Percentiles rank a stretch among this genome's conserved stretches.
These are phyloP conservation scores for Asteroscopus sphinx DNA, from an alignment of 2,888 invertebrate species.

Conservation along the genomic window DNA sequence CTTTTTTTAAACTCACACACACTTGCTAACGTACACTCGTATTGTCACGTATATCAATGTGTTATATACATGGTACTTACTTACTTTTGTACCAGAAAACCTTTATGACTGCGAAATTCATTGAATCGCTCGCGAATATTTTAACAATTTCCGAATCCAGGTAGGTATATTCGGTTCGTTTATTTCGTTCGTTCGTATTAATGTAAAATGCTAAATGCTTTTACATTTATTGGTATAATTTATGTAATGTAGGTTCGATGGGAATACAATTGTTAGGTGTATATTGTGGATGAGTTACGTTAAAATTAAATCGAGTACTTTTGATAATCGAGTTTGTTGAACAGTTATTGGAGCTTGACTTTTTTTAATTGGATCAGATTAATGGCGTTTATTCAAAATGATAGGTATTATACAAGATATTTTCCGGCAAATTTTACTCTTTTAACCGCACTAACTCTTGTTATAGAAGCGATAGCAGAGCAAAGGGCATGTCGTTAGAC, in stretches of 20 bases:
- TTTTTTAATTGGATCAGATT: neutral
- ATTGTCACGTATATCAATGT: conserved; percentile 12
- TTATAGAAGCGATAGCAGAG: no score
- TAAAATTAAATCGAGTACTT: conserved; percentile 26
- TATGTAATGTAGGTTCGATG: conserved; percentile 35
- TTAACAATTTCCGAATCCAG: conserved; percentile 47
- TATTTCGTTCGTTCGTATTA: conserved; percentile 51
- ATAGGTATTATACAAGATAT: no score
- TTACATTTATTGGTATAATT: conserved; percentile 48
- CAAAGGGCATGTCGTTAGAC: no score
- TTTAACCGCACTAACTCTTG: no score
- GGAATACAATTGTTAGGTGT: conserved; percentile 1
- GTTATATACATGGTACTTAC: conserved; percentile 24
- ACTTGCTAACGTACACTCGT: conserved; percentile 2
- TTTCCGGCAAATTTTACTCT: no score
- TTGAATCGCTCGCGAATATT: conserved; percentile 43
- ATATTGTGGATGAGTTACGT: neutral
- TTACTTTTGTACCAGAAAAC: conserved; percentile 16
- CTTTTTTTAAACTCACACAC: neutral
- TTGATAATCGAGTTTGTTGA: conserved; percentile 4
- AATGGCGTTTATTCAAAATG: no score
- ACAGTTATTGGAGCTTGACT: neutral
- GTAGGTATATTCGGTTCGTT: conserved; percentile 49
- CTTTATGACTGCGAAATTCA: conserved; percentile 46
- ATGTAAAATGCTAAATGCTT: conserved; percentile 45